Evolutionary conservation across 1,140 invertebrate species (phyloP).

Genomic region (Dendrolimus punctatus): DNA sequence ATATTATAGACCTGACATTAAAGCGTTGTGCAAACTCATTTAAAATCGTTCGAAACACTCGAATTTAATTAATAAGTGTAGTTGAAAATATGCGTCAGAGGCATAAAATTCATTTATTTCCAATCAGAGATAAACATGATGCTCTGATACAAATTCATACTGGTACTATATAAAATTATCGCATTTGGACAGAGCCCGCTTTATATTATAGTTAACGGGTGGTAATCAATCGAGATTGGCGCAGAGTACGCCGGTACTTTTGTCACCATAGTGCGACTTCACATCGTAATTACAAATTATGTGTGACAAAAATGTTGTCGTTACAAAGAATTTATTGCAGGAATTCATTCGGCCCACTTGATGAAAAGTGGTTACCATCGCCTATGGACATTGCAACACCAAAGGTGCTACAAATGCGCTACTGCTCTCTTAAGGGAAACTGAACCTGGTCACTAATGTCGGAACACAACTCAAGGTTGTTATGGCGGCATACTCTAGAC

Average conservation of each 20-base stretch:
- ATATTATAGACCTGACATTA: too few relatives aligned
- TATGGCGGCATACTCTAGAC: too few relatives aligned
- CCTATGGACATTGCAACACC: too few relatives aligned
- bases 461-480: too few relatives aligned
- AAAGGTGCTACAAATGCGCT: too few relatives aligned
- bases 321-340: too few relatives aligned
- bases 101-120: slow-evolving; percentile 60
- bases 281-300: too few relatives aligned
- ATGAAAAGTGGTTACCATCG: too few relatives aligned
- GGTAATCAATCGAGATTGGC: slow-evolving; percentile 32
- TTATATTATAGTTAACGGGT: slow-evolving; percentile 14
- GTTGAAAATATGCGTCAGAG: slow-evolving; percentile 53
- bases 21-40: background rate
- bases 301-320: too few relatives aligned
- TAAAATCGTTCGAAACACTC: slow-evolving; percentile 24
- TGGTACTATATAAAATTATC: slow-evolving; percentile 52
- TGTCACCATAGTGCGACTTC: background rate
- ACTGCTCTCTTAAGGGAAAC: too few relatives aligned
- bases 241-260: background rate
- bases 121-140: slow-evolving; percentile 45
- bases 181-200: slow-evolving; percentile 33
- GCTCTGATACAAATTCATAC: slow-evolving; percentile 45
- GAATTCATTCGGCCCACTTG: too few relatives aligned
- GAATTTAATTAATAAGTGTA: slow-evolving; percentile 56
- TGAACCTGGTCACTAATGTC: too few relatives aligned